These are phyloP conservation scores for Rutpela maculata DNA, from an alignment of 2,888 invertebrate species.

Conservation along the genomic window DNA sequence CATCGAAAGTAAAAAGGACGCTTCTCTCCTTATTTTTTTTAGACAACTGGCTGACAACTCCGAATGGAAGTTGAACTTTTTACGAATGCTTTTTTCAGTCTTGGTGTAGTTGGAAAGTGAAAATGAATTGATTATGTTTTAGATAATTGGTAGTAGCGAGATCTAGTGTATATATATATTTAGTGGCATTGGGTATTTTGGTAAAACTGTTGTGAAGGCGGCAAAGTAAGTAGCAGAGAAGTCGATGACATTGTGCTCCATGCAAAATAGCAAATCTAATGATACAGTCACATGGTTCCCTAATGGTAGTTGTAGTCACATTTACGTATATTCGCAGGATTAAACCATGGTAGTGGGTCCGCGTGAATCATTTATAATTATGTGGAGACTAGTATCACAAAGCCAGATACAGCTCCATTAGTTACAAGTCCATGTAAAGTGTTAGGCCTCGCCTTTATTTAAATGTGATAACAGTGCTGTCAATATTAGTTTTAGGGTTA, in stretches of 20 bases:
- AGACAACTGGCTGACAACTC: no score
- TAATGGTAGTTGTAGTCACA: slow-evolving; percentile 67
- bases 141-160: background rate
- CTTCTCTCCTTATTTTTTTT: no score
- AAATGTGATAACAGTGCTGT: background rate
- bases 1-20: no score
- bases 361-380: background rate
- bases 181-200: slow-evolving; percentile 2
- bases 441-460: background rate
- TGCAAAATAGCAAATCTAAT: slow-evolving; percentile 87
- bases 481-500: background rate
- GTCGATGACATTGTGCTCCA: slow-evolving; percentile 79
- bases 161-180: slow-evolving; percentile 19
- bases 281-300: slow-evolving; percentile 86
- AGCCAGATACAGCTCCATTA: slow-evolving; percentile 2
- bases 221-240: slow-evolving; percentile 76
- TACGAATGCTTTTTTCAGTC: no score
- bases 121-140: no score
- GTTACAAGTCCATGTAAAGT: background rate
- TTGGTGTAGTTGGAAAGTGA: no score
- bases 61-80: no score
- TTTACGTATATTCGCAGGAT: background rate
- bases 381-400: background rate
- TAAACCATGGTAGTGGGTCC: slow-evolving; percentile 6
- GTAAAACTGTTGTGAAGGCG: slow-evolving; percentile 27